Evolutionary conservation across 2,888 invertebrate species (phyloP), one percentile per base, ranked within the genome.

Genomic region (Cantharis lateralis): DNA sequence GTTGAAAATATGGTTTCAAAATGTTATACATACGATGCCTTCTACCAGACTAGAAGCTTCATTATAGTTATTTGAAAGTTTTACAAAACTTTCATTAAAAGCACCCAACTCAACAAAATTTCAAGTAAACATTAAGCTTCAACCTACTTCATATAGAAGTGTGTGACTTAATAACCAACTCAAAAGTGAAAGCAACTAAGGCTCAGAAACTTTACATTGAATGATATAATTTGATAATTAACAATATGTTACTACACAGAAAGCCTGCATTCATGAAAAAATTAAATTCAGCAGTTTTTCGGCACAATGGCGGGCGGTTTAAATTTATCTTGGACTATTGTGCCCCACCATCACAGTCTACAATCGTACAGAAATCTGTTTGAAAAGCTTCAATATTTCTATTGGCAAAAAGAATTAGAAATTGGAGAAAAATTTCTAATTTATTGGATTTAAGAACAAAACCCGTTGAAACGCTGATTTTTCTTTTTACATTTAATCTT

Each of bases 1-100:
- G 74, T 74, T 74, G 74, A 68, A 74, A 74, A 74, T 74, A 70
- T 70, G 48, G 69, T 61, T 70, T 70, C 64, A 62, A 73, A 26
- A 66, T 72, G 66, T n/a, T 72, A 18, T 18, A 32, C 48, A 66
- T 72, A 61, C 48, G 72, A 72, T 72, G 28, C 48, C 66, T 72
- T 68, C 20, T 32, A 66, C 20, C 18, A 68, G n/a, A 20, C 32
- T 68, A 48, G 64, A 63, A 62, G 64, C 72, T 72, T 72, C 66
- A 72, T 72, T 72, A 72, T 72, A 64, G 66, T 66, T 68, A 66
- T 62, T 72, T 72, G 66, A 72, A 72, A 72, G 72, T 72, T 72
- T 66, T 24, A 15, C 28, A 20, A 20, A 72, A 72, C 66, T 72
- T 72, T 72, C 48, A 66, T 72, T 72, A 72, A 72, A 72, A 72